These are phyloP conservation scores for Gopherus evgoodei DNA, from an alignment of 2,113 vertebrate genomes.

Conservation along the genomic window DNA sequence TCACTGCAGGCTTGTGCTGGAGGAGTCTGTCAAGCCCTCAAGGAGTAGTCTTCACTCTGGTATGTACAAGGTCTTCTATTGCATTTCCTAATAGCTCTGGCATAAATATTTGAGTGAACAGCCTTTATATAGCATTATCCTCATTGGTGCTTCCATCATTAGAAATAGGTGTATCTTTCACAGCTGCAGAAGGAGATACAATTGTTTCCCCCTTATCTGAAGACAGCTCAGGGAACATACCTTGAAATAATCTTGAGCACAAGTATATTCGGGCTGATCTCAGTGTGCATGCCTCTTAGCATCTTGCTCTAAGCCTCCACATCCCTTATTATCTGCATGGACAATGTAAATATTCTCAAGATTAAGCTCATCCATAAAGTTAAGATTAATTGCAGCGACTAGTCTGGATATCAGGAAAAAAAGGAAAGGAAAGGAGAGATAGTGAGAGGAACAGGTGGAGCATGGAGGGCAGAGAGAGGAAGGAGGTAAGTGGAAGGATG, in stretches of 20 bases:
- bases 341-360: background rate
- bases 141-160: background rate
- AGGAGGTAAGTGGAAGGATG: background rate
- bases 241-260: background rate
- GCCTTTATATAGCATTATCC: background rate
- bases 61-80: background rate
- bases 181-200: conserved; percentile 31
- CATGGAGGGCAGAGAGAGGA: background rate
- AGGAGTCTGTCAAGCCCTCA: background rate
- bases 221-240: background rate
- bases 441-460: background rate
- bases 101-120: background rate
- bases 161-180: background rate
- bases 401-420: background rate
- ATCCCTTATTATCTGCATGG: background rate
- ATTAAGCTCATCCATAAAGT: conserved; percentile 12
- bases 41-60: background rate
- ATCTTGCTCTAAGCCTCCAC: background rate
- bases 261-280: background rate
- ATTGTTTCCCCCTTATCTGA: background rate
- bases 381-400: conserved; percentile 11
- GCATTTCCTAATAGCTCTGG: background rate
- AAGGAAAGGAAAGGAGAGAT: background rate
- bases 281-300: background rate
- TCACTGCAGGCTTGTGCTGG: background rate